A percentile compares a stretch with the other conserved stretches of the same genome.
phyloP scores from a whole-genome alignment of 2,888 invertebrate species.

The Allygus modestus region DNA sequence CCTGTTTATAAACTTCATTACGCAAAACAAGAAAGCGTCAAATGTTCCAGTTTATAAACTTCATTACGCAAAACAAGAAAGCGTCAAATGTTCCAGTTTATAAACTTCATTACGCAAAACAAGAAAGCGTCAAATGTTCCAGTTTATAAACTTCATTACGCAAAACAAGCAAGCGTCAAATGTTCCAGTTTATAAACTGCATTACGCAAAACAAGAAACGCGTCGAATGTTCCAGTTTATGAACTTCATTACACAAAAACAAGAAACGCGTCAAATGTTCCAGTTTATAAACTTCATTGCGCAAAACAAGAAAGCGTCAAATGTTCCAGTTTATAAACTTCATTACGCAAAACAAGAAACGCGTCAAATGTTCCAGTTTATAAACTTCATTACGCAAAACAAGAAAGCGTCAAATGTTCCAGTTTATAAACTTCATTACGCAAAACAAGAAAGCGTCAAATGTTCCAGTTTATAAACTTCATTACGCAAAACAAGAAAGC shows the following conservation, averaged over 20 bases:
- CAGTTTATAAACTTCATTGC: constrained; percentile 20
- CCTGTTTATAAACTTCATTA: constrained; percentile 19
- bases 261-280: background rate
- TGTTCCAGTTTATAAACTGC: constrained; percentile 10
- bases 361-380: constrained; percentile 26
- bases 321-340: constrained; percentile 20
- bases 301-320: background rate
- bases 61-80: constrained; percentile 10
- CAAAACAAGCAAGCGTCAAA: background rate
- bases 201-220: background rate
- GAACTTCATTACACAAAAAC: constrained; percentile 11
- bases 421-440: constrained; percentile 18
- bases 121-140: background rate
- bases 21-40: background rate
- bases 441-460: background rate
- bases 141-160: constrained; percentile 18
- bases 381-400: constrained; percentile 15
- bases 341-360: background rate
- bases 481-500: background rate
- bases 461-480: constrained; percentile 15
- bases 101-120: constrained; percentile 15
- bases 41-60: constrained; percentile 18
- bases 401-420: background rate
- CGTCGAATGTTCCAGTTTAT: constrained; percentile 4
- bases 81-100: background rate